A percentile compares a stretch with the other conserved stretches of the same genome.
These are phyloP conservation scores for Calliphora vomitoria DNA, from an alignment of 2,888 invertebrate species.

Conservation along the genomic window DNA sequence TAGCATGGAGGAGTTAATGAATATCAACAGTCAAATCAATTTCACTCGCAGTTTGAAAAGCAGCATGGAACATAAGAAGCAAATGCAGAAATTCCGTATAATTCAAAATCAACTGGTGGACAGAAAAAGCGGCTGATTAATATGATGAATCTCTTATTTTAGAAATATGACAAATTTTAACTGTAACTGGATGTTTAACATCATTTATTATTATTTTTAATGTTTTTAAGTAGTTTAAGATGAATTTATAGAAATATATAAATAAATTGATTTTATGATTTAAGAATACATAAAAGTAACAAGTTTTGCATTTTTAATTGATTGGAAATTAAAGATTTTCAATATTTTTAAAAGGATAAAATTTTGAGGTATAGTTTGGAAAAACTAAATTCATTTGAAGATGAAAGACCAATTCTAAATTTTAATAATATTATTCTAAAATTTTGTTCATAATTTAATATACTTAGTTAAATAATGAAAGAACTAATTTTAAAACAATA, in stretches of 20 bases:
- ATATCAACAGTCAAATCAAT: constrained; percentile 55
- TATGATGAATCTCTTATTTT: not conserved
- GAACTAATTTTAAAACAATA: no score
- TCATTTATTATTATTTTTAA: constrained; percentile 28
- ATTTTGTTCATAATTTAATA: no score
- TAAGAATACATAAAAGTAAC: no score
- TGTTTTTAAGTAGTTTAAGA: constrained; percentile 16
- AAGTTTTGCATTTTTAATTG: no score
- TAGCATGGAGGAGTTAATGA: constrained; percentile 44
- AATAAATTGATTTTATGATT: not conserved
- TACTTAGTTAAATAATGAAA: no score
- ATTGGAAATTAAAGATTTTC: no score
- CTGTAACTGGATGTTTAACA: constrained; percentile 29
- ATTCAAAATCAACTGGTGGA: not conserved
- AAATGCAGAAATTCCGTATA: not conserved
- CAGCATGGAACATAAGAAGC: constrained; percentile 30
- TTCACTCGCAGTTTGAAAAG: constrained; percentile 42
- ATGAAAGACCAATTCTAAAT: no score
- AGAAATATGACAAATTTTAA: not conserved
- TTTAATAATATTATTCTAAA: no score
- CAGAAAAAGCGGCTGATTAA: not conserved
- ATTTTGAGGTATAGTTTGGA: no score
- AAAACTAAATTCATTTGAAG: no score
- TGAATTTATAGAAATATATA: constrained; percentile 2
- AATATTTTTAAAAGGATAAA: no score